These are phyloP conservation scores for Drosophila falleni DNA, from an alignment of 2,888 invertebrate genomes.

Conservation along the genomic window DNA sequence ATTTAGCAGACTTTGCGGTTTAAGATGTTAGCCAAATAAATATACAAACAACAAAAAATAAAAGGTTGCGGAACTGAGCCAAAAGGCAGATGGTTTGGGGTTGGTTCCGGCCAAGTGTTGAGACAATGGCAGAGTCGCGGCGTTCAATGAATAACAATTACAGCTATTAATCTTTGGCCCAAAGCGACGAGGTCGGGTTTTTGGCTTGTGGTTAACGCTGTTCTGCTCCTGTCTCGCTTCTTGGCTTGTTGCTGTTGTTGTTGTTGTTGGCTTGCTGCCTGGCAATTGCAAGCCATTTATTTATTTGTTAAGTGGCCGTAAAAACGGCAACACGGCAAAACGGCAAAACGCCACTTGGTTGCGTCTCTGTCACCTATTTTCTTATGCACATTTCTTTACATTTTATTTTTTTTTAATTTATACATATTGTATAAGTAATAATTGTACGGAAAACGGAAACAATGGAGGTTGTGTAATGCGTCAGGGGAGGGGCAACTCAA, in stretches of 20 bases:
- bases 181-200: constrained; percentile 51
- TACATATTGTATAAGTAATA: constrained; percentile 81
- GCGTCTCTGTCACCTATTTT: constrained; percentile 47
- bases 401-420: constrained; percentile 67
- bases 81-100: constrained; percentile 51
- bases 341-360: constrained; percentile 46
- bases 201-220: constrained; percentile 66
- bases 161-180: constrained; percentile 76
- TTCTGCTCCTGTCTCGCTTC: constrained; percentile 35
- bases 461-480: constrained; percentile 82
- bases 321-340: constrained; percentile 52
- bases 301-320: constrained; percentile 82
- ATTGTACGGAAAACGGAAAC: constrained; percentile 83
- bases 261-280: constrained; percentile 47
- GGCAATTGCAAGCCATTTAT: constrained; percentile 77
- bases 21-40: constrained; percentile 43
- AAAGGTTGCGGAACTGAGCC: constrained; percentile 34
- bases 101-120: constrained; percentile 60
- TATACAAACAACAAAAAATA: background rate
- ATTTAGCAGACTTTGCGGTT: constrained; percentile 64
- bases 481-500: constrained; percentile 56
- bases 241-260: constrained; percentile 3
- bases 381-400: constrained; percentile 28
- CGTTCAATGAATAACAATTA: constrained; percentile 81
- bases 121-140: constrained; percentile 74